Conservation (phyloP, 1,140 invertebrate genomes). For the Apis dorsata region DNA sequence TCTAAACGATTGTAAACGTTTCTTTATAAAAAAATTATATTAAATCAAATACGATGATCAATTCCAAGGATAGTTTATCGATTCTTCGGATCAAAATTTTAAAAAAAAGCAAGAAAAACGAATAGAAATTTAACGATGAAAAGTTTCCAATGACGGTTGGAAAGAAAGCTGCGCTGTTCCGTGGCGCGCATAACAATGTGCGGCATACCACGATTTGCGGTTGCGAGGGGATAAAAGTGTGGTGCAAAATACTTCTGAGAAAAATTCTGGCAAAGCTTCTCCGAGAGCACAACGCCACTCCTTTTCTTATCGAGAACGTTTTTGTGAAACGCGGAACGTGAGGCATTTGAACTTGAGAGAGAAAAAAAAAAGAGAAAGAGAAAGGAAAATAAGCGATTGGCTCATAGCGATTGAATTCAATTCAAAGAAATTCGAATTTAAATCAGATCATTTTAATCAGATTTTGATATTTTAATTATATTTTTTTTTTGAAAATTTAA, state of each 20-base stretch:
- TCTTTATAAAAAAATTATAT: background rate
- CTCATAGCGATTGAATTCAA: conserved; percentile 8
- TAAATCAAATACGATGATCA: background rate
- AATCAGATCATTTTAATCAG: background rate
- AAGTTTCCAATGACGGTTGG: conserved; percentile 15
- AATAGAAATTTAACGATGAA: conserved; percentile 38
- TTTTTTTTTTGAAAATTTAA: background rate
- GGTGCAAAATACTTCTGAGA: conserved; percentile 50
- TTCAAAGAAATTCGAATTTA: conserved; percentile 15
- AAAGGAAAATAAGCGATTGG: background rate
- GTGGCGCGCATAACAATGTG: conserved; percentile 46
- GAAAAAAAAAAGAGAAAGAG: background rate
- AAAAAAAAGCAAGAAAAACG: background rate
- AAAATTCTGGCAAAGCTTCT: conserved; percentile 42
- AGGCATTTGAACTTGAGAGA: background rate
- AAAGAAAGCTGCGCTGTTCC: conserved; percentile 40
- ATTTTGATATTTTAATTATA: background rate
- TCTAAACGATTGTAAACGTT: background rate
- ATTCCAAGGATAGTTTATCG: background rate
- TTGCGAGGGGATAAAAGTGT: conserved; percentile 38
- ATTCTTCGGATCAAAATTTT: background rate
- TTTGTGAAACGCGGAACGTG: conserved; percentile 13
- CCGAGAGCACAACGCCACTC: background rate
- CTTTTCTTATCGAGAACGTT: conserved; percentile 37
- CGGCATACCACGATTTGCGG: conserved; percentile 44